Conservation (phyloP, 2,888 invertebrate species). For the Aporophyla lueneburgensis region DNA sequence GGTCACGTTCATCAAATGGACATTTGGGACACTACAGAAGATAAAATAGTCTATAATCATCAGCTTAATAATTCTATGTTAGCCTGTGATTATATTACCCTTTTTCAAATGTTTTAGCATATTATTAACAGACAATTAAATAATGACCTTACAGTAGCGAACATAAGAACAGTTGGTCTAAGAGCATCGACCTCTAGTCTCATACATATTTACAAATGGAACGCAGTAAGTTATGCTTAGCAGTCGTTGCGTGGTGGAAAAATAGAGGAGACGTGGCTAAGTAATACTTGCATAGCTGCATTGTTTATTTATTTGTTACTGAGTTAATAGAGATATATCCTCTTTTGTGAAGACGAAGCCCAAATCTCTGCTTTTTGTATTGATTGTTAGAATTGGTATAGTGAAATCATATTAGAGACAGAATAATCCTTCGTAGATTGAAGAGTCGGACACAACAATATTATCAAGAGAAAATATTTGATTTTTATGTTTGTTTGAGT, state of each 20-base stretch:
- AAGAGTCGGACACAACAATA: neutral
- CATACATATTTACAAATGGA: slow-evolving; percentile 47
- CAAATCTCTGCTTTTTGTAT: neutral
- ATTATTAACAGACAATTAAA: neutral
- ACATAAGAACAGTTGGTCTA: slow-evolving; percentile 21
- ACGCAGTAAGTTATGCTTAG: slow-evolving; percentile 25
- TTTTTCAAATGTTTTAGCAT: neutral
- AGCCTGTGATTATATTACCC: neutral
- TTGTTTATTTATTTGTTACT: slow-evolving; percentile 5
- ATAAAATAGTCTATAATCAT: neutral
- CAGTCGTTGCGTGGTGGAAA: slow-evolving; percentile 13
- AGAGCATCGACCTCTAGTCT: slow-evolving; percentile 42
- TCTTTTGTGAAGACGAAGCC: neutral
- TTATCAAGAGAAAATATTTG: too few relatives aligned
- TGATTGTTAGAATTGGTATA: neutral
- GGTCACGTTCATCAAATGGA: neutral
- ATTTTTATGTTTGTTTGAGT: too few relatives aligned
- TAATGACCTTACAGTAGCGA: slow-evolving; percentile 9
- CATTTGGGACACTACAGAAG: neutral
- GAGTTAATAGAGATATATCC: neutral
- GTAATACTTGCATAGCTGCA: neutral
- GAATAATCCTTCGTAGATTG: neutral
- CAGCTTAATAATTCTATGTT: neutral
- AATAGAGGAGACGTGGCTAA: neutral
- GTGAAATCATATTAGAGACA: neutral